Evolutionary conservation across 2,113 vertebrate genomes (phyloP).

Genomic region (Todiramphus chloris): DNA sequence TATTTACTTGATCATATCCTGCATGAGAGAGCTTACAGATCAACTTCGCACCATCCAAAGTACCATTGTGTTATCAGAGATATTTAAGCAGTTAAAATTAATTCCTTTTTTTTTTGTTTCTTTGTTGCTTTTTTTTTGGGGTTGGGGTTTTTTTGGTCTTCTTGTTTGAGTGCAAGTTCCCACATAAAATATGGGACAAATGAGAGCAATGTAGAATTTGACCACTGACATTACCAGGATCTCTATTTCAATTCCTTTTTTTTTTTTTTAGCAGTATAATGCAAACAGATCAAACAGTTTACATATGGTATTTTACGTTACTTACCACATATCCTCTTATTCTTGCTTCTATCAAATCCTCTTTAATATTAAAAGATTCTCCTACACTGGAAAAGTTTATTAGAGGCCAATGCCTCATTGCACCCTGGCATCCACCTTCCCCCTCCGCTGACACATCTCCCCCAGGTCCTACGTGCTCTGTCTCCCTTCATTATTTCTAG

Average conservation of each 20-base stretch:
- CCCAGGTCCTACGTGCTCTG: neutral
- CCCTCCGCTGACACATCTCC: neutral
- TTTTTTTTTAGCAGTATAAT: neutral
- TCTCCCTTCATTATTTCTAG: conserved; percentile 12
- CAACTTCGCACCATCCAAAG: neutral
- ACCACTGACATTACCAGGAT: neutral
- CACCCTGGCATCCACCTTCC: neutral
- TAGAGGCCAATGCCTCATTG: neutral
- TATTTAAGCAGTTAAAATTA: neutral
- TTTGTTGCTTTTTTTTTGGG: neutral
- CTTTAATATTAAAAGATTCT: neutral
- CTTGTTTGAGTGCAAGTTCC: neutral
- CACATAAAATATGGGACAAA: neutral
- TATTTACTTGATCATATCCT: neutral
- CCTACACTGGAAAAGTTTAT: neutral
- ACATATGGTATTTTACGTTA: neutral
- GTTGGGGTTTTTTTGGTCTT: neutral
- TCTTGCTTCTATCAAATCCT: neutral
- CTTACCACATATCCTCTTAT: neutral
- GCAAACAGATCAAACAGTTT: neutral
- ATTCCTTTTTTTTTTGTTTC: neutral
- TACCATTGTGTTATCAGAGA: neutral
- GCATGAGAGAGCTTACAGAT: neutral
- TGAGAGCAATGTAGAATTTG: neutral
- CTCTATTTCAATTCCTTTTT: neutral